Base-by-base conservation (phyloP, 2,113 vertebrate genomes). In the Scartelaos histophorus region DNA sequence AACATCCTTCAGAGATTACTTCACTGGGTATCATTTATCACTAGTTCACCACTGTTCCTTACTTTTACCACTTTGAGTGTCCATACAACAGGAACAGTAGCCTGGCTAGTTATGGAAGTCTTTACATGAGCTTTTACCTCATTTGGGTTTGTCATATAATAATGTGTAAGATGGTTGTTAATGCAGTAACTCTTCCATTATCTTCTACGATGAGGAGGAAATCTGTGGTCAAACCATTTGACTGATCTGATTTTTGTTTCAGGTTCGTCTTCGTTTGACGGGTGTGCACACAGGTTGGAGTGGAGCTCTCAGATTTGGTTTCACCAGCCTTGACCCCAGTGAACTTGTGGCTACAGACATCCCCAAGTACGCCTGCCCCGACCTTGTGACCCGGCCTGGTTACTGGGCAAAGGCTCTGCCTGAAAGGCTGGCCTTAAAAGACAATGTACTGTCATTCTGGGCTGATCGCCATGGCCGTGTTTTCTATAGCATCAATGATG, bases 371-470 rank as follows among this genome's bases (percentile, higher is more conserved):
- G 98, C 98, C 58, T 99, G 98, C 57, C 98, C 98, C 0, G 98
- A 99, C 87, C 93, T 99, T 66, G 98, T 99, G 84, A 98, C 97
- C 3, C 89, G 97, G 4, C 96, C 96, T 0, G 98, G 98, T 6
- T 99, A 96, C 92, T 99, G 98, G 98, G 98, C 98, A 82, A 99
- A 99, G 86, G 98, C 98, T 9, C 92, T 99, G 86, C 98, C 97
- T 0, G 98, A 99, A 92, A 95, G 95, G 70, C 95, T 98, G 75
- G 98, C 97, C 0, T 84, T 95, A 72, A 94, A 95, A 73, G 97
- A 98, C 94, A 98, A 96, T 12, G 92, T 99, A 54, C 83, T 99
- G 88, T 96, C 97, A 34, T 99, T 98, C 93, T 99, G 98, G 97
- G 96, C 95, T 0, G 98, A 99, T 85, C 94, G 96, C 51, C 96